These are phyloP conservation scores for Octonoba sinensis DNA, from an alignment of 2,888 invertebrate genomes.

Conservation along the genomic window DNA sequence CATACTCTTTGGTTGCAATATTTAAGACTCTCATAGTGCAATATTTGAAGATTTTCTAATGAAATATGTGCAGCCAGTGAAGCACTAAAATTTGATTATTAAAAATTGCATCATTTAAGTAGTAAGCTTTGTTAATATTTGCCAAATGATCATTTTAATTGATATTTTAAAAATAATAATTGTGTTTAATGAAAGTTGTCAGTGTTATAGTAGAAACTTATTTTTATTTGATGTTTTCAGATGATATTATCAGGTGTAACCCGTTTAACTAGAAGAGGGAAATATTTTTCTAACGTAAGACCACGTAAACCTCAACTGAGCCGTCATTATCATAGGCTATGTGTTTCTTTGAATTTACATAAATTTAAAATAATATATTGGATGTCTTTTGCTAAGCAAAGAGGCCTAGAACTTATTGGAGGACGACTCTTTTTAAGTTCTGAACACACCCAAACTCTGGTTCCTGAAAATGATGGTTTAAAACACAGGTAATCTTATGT, in stretches of 20 bases:
- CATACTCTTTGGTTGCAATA: too few species aligned
- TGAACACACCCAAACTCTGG: conserved; percentile 77
- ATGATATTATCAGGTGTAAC: conserved; percentile 85
- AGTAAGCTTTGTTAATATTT: too few species aligned
- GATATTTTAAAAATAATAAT: background rate
- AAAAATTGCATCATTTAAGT: too few species aligned
- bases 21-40: too few species aligned
- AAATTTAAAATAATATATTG: conserved; percentile 83
- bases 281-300: conserved; percentile 85
- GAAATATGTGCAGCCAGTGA: too few species aligned
- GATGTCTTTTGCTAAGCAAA: conserved; percentile 96
- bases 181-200: background rate
- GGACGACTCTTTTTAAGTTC: conserved; percentile 67
- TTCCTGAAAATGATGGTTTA: conserved; percentile 81
- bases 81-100: too few species aligned
- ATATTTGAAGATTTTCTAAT: too few species aligned
- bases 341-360: conserved; percentile 66
- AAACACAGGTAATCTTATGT: conserved; percentile 57
- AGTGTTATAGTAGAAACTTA: conserved; percentile 3
- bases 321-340: conserved; percentile 78
- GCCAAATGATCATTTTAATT: too few species aligned
- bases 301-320: conserved; percentile 92
- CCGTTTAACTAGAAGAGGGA: conserved; percentile 91
- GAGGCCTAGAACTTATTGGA: conserved; percentile 88
- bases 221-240: conserved; percentile 68